Percentiles rank a stretch among this genome's conserved stretches.
phyloP scores from a whole-genome alignment of 2,888 invertebrate species.

The Cosmorhoe ocellata region DNA sequence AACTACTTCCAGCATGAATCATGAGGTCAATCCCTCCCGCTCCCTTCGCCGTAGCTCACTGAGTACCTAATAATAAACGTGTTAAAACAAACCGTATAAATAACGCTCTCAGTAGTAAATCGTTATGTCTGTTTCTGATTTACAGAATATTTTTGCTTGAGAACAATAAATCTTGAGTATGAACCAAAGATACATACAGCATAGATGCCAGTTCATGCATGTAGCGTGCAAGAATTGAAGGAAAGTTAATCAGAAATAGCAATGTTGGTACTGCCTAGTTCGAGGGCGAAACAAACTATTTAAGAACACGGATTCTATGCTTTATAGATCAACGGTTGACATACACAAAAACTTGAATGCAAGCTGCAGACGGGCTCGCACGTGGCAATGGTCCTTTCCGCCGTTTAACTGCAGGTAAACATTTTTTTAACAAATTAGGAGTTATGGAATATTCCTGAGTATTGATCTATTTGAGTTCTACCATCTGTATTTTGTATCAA shows the following conservation, averaged over 20 bases:
- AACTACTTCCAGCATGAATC: conserved; percentile 19
- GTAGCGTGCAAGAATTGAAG: no score
- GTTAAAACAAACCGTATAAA: conserved; percentile 30
- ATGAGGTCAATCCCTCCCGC: conserved; percentile 16
- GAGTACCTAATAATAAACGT: conserved; percentile 25
- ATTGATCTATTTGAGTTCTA: conserved; percentile 41
- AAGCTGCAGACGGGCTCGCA: conserved; percentile 69
- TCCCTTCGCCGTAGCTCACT: conserved; percentile 15
- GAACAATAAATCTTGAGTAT: conserved; percentile 35
- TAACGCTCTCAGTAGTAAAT: conserved; percentile 28
- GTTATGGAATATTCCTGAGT: conserved; percentile 65
- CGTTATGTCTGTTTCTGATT: conserved; percentile 31
- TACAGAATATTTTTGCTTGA: conserved; percentile 35
- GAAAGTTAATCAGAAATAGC: no score
- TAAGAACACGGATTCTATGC: conserved; percentile 8
- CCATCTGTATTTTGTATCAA: not conserved
- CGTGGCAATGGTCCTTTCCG: conserved; percentile 79
- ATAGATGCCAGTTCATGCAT: conserved; percentile 2
- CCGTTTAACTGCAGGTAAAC: conserved; percentile 76
- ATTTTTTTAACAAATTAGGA: conserved; percentile 66
- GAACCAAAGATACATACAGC: conserved; percentile 3
- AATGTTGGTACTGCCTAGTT: no score
- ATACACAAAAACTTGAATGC: conserved; percentile 37
- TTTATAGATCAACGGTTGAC: not conserved
- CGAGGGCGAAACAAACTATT: no score